phyloP scores from a whole-genome alignment of 2,797 vertebrate species.

The Phalanger gymnotis region DNA sequence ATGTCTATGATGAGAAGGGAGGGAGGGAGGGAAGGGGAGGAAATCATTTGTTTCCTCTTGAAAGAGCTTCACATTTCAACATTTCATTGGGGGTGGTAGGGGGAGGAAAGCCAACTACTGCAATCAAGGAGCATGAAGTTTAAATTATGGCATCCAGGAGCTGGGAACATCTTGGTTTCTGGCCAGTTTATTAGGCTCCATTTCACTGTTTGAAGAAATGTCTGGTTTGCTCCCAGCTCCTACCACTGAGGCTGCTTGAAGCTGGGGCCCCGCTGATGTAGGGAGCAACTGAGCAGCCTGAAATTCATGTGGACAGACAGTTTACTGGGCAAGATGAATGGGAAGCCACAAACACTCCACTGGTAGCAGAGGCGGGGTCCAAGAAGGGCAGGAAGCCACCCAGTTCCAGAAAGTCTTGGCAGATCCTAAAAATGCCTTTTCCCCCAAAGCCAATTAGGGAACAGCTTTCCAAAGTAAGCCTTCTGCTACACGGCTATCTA shows the following conservation, averaged over 20 bases:
- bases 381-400: neutral
- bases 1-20: constrained; percentile 16
- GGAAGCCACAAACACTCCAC: neutral
- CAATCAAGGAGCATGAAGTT: constrained; percentile 48
- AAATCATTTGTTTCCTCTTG: constrained; percentile 23
- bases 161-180: constrained; percentile 36
- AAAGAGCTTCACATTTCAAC: constrained; percentile 66
- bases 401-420: neutral
- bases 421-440: neutral
- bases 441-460: neutral
- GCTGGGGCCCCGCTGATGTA: constrained; percentile 22
- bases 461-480: neutral
- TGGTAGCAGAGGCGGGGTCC: neutral
- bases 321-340: constrained; percentile 1
- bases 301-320: neutral
- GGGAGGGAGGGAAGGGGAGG: neutral
- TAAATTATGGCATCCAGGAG: constrained; percentile 63
- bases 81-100: constrained; percentile 37
- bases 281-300: constrained; percentile 4
- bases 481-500: neutral
- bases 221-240: constrained; percentile 60
- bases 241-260: constrained; percentile 47
- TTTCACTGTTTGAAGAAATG: constrained; percentile 38
- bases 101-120: constrained; percentile 52
- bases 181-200: constrained; percentile 43